Percentiles rank a stretch among this genome's conserved stretches.
Evolutionary conservation across 1,140 invertebrate genomes (phyloP).

Genomic region (Reticulitermes speratus): DNA sequence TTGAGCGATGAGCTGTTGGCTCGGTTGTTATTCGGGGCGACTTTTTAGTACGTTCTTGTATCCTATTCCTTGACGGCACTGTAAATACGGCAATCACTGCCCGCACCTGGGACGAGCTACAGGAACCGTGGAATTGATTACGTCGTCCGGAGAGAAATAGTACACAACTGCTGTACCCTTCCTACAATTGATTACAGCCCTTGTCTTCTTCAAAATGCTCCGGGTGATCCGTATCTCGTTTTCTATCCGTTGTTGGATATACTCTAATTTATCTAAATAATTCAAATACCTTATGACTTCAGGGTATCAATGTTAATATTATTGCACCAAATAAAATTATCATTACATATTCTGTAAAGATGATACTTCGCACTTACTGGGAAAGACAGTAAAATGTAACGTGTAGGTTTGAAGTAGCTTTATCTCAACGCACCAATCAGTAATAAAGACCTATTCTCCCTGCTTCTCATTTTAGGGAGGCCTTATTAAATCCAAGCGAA

Average conservation of each 20-base stretch:
- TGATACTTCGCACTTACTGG: too few relatives aligned
- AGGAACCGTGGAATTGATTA: not conserved
- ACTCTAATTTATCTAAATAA: not conserved
- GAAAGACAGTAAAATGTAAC: too few relatives aligned
- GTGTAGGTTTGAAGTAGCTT: too few relatives aligned
- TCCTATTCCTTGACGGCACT: not conserved
- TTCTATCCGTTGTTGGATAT: not conserved
- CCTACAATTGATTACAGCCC: conserved; percentile 3
- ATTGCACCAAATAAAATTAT: not conserved
- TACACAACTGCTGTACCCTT: not conserved
- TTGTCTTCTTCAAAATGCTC: not conserved
- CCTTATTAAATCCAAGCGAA: too few relatives aligned
- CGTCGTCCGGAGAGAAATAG: conserved; percentile 3
- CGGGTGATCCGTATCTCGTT: not conserved
- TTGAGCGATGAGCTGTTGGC: conserved; percentile 3
- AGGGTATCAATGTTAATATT: not conserved
- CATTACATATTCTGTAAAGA: not conserved
- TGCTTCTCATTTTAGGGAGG: too few relatives aligned
- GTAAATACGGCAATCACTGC: conserved; percentile 15
- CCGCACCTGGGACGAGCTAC: not conserved
- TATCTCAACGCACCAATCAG: too few relatives aligned
- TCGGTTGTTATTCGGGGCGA: conserved; percentile 9
- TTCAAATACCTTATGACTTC: not conserved
- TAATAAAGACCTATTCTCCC: too few relatives aligned
- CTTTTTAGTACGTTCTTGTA: not conserved